phyloP scores from a whole-genome alignment of 2,888 invertebrate genomes.

The Lysandra coridon region DNA sequence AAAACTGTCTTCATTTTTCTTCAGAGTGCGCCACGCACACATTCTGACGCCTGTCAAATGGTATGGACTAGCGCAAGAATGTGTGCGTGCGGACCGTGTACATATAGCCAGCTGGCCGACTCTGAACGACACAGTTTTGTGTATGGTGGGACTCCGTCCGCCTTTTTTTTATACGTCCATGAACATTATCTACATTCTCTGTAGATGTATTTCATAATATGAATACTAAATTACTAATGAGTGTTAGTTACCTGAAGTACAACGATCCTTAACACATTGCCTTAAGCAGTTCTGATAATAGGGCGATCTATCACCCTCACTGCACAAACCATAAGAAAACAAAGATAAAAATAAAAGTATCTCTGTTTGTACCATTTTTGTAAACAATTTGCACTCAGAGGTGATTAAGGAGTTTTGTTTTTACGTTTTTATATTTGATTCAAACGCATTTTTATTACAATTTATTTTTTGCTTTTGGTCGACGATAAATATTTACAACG shows the following conservation, averaged over 20 bases:
- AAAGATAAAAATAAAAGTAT: conserved; percentile 34
- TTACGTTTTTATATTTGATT: not conserved
- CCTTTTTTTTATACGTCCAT: too few species aligned
- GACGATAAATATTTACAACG: not conserved
- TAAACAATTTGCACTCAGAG: not conserved
- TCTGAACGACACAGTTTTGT: too few species aligned
- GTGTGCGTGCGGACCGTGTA: too few species aligned
- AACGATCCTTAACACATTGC: conserved; percentile 69
- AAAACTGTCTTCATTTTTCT: too few species aligned
- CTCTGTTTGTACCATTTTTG: conserved; percentile 15
- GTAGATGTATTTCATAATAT: not conserved
- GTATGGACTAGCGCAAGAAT: too few species aligned
- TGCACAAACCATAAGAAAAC: conserved; percentile 46
- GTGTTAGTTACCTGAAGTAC: conserved; percentile 69
- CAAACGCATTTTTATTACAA: not conserved
- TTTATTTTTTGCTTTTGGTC: not conserved
- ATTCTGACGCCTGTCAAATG: too few species aligned
- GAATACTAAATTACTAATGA: not conserved
- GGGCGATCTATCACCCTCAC: conserved; percentile 78
- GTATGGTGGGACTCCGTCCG: too few species aligned
- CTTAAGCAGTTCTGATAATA: conserved; percentile 78
- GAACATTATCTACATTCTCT: not conserved
- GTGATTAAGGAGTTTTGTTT: not conserved
- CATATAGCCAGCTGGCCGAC: too few species aligned
- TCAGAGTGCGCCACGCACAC: too few species aligned